Base-by-base conservation (phyloP, 1,140 invertebrate species). In the Drosophila bocki region DNA sequence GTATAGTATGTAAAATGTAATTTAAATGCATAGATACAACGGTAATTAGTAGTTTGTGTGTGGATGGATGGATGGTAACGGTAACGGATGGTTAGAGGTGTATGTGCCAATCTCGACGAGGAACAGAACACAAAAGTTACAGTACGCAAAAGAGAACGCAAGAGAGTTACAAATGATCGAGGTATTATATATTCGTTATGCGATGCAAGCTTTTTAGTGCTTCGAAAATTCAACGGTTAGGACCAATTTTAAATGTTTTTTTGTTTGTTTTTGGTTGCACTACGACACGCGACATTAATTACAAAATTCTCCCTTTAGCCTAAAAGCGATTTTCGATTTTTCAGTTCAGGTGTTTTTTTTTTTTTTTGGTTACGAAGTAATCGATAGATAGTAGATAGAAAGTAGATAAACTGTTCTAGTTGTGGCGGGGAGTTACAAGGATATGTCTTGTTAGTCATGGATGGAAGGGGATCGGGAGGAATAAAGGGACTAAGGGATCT, bases 291-390 rank as follows among this genome's bases (percentile, higher is more conserved):
- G 79, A 86, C 44, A 72, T 90, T 82, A 90, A 90, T 90, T 90
- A 90, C 85, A 90, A 90, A 90, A 90, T 90, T 90, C 85, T 85
- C 85, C 85, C 85, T 90, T 90, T 90, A 90, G 78, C 85, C 85
- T 90, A 90, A 90, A 90, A 90, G 85, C 85, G 85, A 90, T 90
- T 90, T 81, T 87, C 56, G 78, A 78, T 80, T 56, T 60, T 75
- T 77, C 75, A 68, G 63, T 76, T 72, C 68, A 69, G 80, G 80
- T 87, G 83, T 83, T 72, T 45, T 81, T 82, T 75, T 51, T 26
- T 64, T 78, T 64, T 78, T 48, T 48, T 48, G 35, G 62, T 78
- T 57, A 78, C 60, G 77, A 44, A 80, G 79, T 80, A 54, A 58
- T 69, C 77, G 58, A 86, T 62, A 84, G 82, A 82, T 48, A 80